These are phyloP conservation scores for Meta bourneti DNA, from an alignment of 2,888 invertebrate species.

Conservation along the genomic window DNA sequence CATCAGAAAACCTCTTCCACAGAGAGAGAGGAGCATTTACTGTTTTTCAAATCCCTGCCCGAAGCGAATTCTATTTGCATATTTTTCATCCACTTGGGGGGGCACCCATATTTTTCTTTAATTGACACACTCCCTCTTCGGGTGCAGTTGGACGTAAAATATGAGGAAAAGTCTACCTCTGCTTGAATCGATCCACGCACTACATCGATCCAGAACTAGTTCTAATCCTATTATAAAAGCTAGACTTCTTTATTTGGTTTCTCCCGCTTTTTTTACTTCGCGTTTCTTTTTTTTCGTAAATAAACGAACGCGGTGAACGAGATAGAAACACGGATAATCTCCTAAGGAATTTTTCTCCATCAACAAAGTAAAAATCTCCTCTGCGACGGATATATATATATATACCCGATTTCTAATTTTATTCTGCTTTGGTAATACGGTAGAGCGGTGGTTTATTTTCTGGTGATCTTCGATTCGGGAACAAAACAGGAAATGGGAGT, in stretches of 20 bases:
- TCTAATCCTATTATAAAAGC: not conserved
- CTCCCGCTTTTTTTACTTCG: not conserved
- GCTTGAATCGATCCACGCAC: not conserved
- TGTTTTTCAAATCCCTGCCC: not conserved
- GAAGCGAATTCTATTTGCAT: not conserved
- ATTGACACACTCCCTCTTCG: not conserved
- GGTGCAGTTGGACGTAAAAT: constrained; percentile 2
- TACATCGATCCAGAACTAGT: constrained; percentile 5
- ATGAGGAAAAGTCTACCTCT: constrained; percentile 9
- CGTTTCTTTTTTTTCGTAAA: not conserved
- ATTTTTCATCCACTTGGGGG: not conserved
- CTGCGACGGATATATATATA: not conserved
- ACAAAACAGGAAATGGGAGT: no score
- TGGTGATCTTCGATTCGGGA: no score
- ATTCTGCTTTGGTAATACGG: not conserved
- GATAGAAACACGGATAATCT: not conserved
- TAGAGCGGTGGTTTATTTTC: not conserved
- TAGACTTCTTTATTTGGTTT: not conserved
- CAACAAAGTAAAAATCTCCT: not conserved
- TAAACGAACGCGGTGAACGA: not conserved
- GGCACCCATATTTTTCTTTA: constrained; percentile 5
- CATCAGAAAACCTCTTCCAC: no score
- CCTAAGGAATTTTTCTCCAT: not conserved
- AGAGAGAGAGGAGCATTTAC: no score
- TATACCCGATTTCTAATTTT: not conserved